A percentile compares a stretch with the other conserved stretches of the same genome.
phyloP scores from a whole-genome alignment of 2,113 vertebrate species.

The Scomber scombrus region DNA sequence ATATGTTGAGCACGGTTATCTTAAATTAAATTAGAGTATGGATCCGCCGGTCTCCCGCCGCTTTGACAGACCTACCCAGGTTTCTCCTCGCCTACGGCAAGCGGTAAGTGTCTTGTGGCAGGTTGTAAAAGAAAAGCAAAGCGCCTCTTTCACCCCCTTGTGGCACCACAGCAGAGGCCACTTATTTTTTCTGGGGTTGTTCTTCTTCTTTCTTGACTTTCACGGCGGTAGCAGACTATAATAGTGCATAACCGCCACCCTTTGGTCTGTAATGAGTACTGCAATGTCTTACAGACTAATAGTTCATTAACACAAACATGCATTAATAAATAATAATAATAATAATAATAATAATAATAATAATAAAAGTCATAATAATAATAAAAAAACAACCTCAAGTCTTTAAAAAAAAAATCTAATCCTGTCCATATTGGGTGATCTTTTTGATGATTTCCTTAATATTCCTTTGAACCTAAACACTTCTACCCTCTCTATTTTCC shows the following conservation, averaged over 20 bases:
- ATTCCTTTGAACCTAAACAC: too few species aligned
- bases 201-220: too few species aligned
- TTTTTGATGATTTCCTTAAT: background rate
- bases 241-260: too few species aligned
- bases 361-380: background rate
- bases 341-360: background rate
- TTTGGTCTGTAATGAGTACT: too few species aligned
- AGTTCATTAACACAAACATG: too few species aligned
- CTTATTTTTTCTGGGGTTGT: too few species aligned
- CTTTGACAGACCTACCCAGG: slow-evolving; percentile 65
- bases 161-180: background rate
- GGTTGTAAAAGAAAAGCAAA: background rate
- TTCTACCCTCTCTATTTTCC: too few species aligned
- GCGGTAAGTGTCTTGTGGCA: background rate
- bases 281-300: too few species aligned
- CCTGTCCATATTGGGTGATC: too few species aligned
- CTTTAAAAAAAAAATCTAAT: background rate
- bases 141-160: slow-evolving; percentile 37
- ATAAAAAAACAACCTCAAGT: background rate
- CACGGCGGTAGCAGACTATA: too few species aligned
- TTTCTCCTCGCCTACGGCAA: slow-evolving; percentile 65
- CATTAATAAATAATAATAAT: background rate
- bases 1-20: background rate
- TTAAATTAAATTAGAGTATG: background rate
- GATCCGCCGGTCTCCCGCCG: slow-evolving; percentile 71